Percentiles rank a stretch among this genome's conserved stretches.
Evolutionary conservation across 1,140 invertebrate genomes (phyloP).

Genomic region (Musca vetustissima): DNA sequence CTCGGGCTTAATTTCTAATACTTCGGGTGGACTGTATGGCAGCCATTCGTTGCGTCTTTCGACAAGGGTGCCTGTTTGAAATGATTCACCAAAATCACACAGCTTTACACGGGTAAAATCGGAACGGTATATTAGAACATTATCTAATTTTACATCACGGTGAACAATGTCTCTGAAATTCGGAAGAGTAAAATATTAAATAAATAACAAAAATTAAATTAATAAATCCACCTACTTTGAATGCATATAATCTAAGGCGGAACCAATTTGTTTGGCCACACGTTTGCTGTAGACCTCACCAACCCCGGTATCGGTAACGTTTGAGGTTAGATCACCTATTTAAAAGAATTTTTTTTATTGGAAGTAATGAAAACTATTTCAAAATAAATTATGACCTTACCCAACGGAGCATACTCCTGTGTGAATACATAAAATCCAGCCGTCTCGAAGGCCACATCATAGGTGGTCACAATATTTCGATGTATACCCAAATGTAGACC

Average conservation of each 20-base stretch:
- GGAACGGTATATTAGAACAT: slow-evolving; percentile 75
- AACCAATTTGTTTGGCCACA: slow-evolving; percentile 80
- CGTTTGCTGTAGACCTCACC: slow-evolving; percentile 84
- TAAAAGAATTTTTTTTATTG: slow-evolving; percentile 33
- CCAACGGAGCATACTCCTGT: slow-evolving; percentile 87
- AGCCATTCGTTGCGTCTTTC: slow-evolving; percentile 83
- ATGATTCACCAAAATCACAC: slow-evolving; percentile 92
- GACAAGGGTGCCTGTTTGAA: slow-evolving; percentile 68
- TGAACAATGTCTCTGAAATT: slow-evolving; percentile 81
- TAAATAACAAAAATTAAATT: not conserved
- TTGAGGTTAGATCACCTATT: slow-evolving; percentile 80
- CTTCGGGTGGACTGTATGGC: slow-evolving; percentile 91
- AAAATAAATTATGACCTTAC: slow-evolving; percentile 59
- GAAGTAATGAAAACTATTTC: not conserved
- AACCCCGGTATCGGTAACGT: slow-evolving; percentile 81
- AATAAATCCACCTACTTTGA: slow-evolving; percentile 65
- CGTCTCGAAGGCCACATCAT: slow-evolving; percentile 87
- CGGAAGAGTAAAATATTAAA: not conserved
- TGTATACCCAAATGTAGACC: slow-evolving; percentile 86
- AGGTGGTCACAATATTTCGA: slow-evolving; percentile 83
- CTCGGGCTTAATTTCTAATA: slow-evolving; percentile 80
- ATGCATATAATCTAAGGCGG: slow-evolving; percentile 94
- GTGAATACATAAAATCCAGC: slow-evolving; percentile 85
- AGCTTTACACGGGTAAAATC: slow-evolving; percentile 92
- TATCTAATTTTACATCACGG: slow-evolving; percentile 83